These are phyloP conservation scores for Darevskia nairensis DNA, from an alignment of 2,797 vertebrate species.

Conservation along the genomic window DNA sequence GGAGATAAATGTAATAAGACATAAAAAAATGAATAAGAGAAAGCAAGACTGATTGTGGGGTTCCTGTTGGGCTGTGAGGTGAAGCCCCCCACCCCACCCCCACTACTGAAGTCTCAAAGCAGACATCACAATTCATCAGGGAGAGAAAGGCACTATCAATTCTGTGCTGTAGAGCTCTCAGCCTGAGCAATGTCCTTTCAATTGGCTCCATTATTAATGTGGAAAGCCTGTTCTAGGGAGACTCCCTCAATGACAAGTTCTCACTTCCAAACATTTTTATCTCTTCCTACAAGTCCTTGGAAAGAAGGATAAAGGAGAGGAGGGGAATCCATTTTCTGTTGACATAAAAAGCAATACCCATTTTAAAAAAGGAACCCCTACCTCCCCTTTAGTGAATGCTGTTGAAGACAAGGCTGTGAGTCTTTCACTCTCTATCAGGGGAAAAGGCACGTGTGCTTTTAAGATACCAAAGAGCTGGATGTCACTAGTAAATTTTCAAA, in stretches of 20 bases:
- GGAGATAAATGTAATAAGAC: too few species aligned
- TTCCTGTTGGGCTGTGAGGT: not conserved
- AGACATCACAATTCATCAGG: conserved; percentile 51
- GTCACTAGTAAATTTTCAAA: conserved; percentile 35
- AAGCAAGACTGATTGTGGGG: not conserved
- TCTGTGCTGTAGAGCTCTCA: conserved; percentile 38
- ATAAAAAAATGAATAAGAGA: not conserved
- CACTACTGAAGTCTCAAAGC: not conserved
- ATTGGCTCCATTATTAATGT: conserved; percentile 38
- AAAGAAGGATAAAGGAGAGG: conserved; percentile 18
- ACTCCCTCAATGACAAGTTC: conserved; percentile 45
- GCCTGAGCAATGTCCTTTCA: conserved; percentile 42
- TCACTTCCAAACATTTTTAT: conserved; percentile 44
- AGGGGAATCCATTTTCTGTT: not conserved
- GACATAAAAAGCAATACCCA: conserved; percentile 13
- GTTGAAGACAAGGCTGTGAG: not conserved
- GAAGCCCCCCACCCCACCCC: rapidly evolving
- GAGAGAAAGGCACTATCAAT: conserved; percentile 9
- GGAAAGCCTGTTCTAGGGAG: conserved; percentile 41
- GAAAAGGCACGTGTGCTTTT: conserved; percentile 10
- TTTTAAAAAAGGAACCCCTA: not conserved
- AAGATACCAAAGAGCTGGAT: conserved; percentile 19
- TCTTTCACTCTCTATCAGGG: conserved; percentile 26
- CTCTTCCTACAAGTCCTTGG: conserved; percentile 37
- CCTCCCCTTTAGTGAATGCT: not conserved